These are phyloP conservation scores for Chelonus formosanus DNA, from an alignment of 2,888 invertebrate species.

Conservation along the genomic window DNA sequence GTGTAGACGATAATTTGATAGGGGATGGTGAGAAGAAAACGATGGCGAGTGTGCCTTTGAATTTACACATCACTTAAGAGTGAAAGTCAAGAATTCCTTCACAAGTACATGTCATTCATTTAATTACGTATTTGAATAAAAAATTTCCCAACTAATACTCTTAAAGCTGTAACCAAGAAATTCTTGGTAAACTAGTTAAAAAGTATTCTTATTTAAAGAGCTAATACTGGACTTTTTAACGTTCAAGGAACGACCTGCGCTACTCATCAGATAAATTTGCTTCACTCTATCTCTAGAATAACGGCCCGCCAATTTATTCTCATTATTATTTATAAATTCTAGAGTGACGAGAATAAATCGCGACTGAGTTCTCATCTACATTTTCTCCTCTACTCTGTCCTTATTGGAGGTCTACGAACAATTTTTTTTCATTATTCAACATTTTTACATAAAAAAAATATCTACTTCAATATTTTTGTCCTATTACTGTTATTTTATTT, in stretches of 20 bases:
- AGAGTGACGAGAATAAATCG: conserved; percentile 8
- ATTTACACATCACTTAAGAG: not conserved
- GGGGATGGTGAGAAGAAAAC: conserved; percentile 1
- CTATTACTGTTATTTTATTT: too few relatives aligned
- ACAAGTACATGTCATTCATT: too few relatives aligned
- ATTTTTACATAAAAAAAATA: not conserved
- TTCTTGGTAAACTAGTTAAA: conserved; percentile 1
- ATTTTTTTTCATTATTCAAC: conserved; percentile 18
- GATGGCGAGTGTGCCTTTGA: not conserved
- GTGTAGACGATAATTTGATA: not conserved
- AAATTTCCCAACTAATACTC: not conserved
- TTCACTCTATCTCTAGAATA: too few relatives aligned
- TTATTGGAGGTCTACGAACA: not conserved
- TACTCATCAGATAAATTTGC: conserved; percentile 7
- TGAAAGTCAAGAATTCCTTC: too few relatives aligned
- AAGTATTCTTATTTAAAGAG: too few relatives aligned
- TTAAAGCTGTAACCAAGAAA: not conserved
- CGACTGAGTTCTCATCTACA: conserved; percentile 29
- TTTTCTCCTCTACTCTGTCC: conserved; percentile 23
- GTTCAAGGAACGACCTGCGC: not conserved
- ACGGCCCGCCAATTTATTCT: conserved; percentile 43
- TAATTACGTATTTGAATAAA: not conserved
- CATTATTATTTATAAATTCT: conserved; percentile 48
- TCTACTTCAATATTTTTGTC: not conserved
- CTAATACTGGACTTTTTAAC: not conserved